Percentiles rank a stretch among this genome's conserved stretches.
Conservation (phyloP, 2,113 vertebrate genomes). For the Thryonomys swinderianus region DNA sequence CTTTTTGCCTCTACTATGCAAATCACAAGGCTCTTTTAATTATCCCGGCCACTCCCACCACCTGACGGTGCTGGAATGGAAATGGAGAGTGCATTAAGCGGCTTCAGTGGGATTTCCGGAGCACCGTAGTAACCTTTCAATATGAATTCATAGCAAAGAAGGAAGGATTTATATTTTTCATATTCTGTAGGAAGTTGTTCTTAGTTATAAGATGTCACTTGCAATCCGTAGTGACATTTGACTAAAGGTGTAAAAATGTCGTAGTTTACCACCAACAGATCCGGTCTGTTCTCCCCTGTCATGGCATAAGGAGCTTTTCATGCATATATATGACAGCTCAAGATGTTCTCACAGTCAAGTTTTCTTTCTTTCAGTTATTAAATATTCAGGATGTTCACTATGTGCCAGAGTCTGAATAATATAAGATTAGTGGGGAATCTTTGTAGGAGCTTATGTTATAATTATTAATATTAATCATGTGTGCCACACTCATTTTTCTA, state of each 20-base stretch:
- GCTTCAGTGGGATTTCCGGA: slow-evolving; percentile 75
- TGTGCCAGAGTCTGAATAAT: slow-evolving; percentile 81
- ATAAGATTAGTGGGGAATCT: slow-evolving; percentile 82
- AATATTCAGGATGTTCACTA: slow-evolving; percentile 86
- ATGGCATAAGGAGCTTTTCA: slow-evolving; percentile 43
- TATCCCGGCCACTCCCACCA: slow-evolving; percentile 66
- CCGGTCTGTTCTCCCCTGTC: not conserved
- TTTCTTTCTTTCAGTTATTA: slow-evolving; percentile 84
- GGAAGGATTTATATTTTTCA: slow-evolving; percentile 77
- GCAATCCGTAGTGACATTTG: slow-evolving; percentile 81
- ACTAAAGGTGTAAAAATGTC: slow-evolving; percentile 81
- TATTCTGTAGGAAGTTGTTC: slow-evolving; percentile 69
- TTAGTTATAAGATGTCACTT: slow-evolving; percentile 76
- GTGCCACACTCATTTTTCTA: slow-evolving; percentile 66
- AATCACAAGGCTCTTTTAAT: slow-evolving; percentile 80
- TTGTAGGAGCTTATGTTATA: slow-evolving; percentile 74
- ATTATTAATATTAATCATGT: slow-evolving; percentile 86
- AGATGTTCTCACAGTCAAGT: slow-evolving; percentile 79
- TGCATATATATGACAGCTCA: slow-evolving; percentile 58
- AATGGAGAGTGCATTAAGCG: slow-evolving; percentile 76
- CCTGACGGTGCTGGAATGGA: slow-evolving; percentile 76
- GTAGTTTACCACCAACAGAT: slow-evolving; percentile 69
- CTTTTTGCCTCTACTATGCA: slow-evolving; percentile 9
- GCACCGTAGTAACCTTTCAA: slow-evolving; percentile 79
- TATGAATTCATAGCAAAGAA: slow-evolving; percentile 74